Conservation (phyloP, 2,888 invertebrate species). For the Thysanoteuthis rhombus region DNA sequence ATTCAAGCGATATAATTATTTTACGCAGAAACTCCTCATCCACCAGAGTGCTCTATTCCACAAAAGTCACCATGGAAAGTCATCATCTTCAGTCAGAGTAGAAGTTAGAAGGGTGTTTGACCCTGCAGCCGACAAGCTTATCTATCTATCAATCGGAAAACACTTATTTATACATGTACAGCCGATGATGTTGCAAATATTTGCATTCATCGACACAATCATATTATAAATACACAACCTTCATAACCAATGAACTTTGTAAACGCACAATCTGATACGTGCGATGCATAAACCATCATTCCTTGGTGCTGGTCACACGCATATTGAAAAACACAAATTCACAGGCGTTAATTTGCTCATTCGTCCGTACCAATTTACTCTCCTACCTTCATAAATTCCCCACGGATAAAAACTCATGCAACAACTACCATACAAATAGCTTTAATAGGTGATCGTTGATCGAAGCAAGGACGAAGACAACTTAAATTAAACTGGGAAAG, state of each 20-base stretch:
- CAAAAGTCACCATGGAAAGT: too few relatives aligned
- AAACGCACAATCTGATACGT: background rate
- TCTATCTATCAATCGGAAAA: too few relatives aligned
- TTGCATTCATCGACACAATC: background rate
- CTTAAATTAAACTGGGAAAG: background rate
- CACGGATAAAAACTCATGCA: background rate
- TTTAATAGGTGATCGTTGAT: slow-evolving; percentile 12
- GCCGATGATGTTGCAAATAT: background rate
- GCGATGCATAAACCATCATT: background rate
- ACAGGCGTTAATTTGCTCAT: background rate
- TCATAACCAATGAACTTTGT: background rate
- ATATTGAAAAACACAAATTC: background rate
- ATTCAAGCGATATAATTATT: too few relatives aligned
- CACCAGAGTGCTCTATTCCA: too few relatives aligned
- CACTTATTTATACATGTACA: too few relatives aligned
- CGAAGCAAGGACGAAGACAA: background rate
- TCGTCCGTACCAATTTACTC: background rate
- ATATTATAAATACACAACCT: background rate
- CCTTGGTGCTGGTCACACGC: background rate
- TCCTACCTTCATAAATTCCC: background rate
- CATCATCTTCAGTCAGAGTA: too few relatives aligned
- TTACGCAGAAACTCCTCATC: too few relatives aligned
- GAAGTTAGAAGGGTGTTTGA: too few relatives aligned
- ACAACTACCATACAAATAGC: background rate
- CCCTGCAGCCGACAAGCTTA: too few relatives aligned